A percentile compares a stretch with the other conserved stretches of the same genome.
These are phyloP conservation scores for Yponomeuta malinellus DNA, from an alignment of 2,888 invertebrate species.

Conservation along the genomic window DNA sequence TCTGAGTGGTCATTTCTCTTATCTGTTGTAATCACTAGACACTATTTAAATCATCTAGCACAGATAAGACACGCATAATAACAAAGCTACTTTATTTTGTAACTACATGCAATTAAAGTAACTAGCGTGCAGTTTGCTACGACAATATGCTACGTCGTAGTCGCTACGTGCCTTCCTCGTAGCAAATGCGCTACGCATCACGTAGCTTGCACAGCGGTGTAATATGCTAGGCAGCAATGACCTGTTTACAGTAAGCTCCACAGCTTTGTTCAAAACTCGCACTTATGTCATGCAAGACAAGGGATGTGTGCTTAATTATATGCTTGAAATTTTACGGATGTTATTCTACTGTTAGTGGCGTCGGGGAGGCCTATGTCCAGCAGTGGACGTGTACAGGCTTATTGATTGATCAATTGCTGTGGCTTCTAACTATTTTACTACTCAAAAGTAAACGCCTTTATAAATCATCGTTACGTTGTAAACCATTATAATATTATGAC, in stretches of 20 bases:
- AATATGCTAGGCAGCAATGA: background rate
- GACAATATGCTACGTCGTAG: background rate
- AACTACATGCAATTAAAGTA: background rate
- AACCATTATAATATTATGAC: too few relatives aligned
- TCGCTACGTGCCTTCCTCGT: background rate
- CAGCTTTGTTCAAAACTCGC: background rate
- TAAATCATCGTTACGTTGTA: too few relatives aligned
- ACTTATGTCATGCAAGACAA: background rate
- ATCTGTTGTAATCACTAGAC: too few relatives aligned
- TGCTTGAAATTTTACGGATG: background rate
- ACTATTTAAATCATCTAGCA: too few relatives aligned
- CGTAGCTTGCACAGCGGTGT: background rate
- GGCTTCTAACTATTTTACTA: too few relatives aligned
- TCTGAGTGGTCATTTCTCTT: too few relatives aligned
- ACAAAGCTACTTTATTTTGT: too few relatives aligned
- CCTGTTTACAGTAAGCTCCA: background rate
- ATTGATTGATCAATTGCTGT: too few relatives aligned
- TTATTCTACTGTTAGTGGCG: background rate
- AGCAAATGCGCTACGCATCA: background rate
- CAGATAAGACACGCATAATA: too few relatives aligned
- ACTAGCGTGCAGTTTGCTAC: background rate
- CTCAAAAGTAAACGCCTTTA: too few relatives aligned
- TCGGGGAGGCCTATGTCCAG: too few relatives aligned
- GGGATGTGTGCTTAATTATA: background rate
- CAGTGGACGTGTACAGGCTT: too few relatives aligned